These are phyloP conservation scores for Dynastes tityus DNA, from an alignment of 2,888 invertebrate genomes.

Conservation along the genomic window DNA sequence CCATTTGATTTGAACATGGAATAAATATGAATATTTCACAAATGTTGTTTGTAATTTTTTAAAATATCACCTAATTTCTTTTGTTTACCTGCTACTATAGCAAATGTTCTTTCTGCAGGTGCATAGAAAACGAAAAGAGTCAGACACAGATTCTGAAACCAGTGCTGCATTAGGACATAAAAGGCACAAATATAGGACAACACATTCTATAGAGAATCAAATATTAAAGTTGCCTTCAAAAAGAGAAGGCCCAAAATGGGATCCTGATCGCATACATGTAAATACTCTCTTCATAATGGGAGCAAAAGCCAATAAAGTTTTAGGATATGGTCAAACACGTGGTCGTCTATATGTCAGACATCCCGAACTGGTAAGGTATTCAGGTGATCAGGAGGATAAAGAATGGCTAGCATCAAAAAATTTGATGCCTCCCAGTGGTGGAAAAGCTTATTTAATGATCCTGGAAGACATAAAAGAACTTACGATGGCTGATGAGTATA, in stretches of 20 bases:
- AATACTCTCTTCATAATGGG: slow-evolving; percentile 88
- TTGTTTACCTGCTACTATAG: too few species aligned
- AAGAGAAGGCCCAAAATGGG: slow-evolving; percentile 80
- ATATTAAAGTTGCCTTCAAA: slow-evolving; percentile 71
- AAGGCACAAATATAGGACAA: slow-evolving; percentile 60
- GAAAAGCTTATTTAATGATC: slow-evolving; percentile 85
- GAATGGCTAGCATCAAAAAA: slow-evolving; percentile 86
- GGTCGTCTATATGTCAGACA: slow-evolving; percentile 85
- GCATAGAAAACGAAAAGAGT: slow-evolving; percentile 77
- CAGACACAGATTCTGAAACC: slow-evolving; percentile 78
- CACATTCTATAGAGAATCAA: slow-evolving; percentile 70
- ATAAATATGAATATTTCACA: too few species aligned
- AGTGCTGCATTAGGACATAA: slow-evolving; percentile 67
- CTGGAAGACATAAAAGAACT: slow-evolving; percentile 85
- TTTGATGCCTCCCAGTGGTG: slow-evolving; percentile 84
- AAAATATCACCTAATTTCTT: too few species aligned
- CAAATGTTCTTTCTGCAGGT: slow-evolving; percentile 55
- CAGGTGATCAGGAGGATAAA: slow-evolving; percentile 86
- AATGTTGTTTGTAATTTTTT: too few species aligned
- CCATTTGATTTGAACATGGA: too few species aligned
- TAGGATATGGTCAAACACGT: slow-evolving; percentile 83
- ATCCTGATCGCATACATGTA: slow-evolving; percentile 79
- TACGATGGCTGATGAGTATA: slow-evolving; percentile 82
- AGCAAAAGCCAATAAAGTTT: slow-evolving; percentile 81
- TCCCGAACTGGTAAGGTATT: slow-evolving; percentile 83